These are phyloP conservation scores for Arothron firmamentum DNA, from an alignment of 2,113 vertebrate species.

Conservation along the genomic window DNA sequence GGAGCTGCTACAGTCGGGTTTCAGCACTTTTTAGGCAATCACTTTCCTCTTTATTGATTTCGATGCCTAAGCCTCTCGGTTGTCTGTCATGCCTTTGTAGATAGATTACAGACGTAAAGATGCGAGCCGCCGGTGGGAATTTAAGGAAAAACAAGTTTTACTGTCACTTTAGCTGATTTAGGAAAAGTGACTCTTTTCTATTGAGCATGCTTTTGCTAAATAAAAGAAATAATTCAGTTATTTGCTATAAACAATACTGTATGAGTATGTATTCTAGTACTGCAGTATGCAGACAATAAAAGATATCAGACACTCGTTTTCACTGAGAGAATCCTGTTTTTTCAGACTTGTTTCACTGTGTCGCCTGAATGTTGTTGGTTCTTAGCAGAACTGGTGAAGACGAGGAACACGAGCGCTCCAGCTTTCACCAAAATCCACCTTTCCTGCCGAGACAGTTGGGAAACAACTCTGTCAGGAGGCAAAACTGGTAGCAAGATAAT, in stretches of 20 bases:
- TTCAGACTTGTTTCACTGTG: conserved; percentile 44
- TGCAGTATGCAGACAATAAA: conserved; percentile 79
- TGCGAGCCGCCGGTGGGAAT: conserved; percentile 53
- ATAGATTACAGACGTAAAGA: conserved; percentile 50
- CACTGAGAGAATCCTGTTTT: conserved; percentile 64
- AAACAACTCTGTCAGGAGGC: too few species aligned
- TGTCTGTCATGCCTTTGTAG: conserved; percentile 66
- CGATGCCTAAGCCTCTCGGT: conserved; percentile 69
- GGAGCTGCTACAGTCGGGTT: conserved; percentile 44
- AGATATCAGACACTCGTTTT: conserved; percentile 67
- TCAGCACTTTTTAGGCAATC: conserved; percentile 70
- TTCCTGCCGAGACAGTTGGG: too few species aligned
- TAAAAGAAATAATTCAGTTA: conserved; percentile 78
- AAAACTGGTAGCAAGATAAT: too few species aligned
- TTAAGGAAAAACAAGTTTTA: conserved; percentile 45
- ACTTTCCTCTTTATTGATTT: conserved; percentile 75
- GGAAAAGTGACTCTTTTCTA: conserved; percentile 72
- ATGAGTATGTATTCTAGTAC: conserved; percentile 80
- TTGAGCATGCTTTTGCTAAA: conserved; percentile 79
- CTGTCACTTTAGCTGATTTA: conserved; percentile 56
- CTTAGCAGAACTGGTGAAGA: too few species aligned
- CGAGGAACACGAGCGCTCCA: too few species aligned
- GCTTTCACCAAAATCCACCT: too few species aligned
- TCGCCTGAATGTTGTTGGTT: too few species aligned
- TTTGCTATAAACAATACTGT: conserved; percentile 80